These are phyloP conservation scores for Manacus vitellinus DNA, from an alignment of 2,113 vertebrate genomes.

Conservation along the genomic window DNA sequence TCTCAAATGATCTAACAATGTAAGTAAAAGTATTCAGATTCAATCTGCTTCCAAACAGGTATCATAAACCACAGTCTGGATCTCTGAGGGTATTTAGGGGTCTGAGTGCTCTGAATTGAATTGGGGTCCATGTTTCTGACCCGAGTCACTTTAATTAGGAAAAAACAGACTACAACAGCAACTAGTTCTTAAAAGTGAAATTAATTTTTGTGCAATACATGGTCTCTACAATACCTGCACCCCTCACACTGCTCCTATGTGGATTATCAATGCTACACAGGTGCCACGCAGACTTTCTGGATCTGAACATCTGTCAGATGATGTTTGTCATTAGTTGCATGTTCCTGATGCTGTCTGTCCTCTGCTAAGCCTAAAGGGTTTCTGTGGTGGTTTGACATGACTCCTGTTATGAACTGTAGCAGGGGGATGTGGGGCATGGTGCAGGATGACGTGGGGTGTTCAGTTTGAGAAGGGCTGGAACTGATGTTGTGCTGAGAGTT, in stretches of 20 bases:
- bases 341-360: not conserved
- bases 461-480: not conserved
- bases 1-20: not conserved
- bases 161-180: not conserved
- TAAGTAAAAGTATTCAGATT: not conserved
- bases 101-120: not conserved
- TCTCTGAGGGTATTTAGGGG: not conserved
- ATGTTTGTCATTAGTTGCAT: not conserved
- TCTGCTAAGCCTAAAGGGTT: not conserved
- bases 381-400: fast-evolving
- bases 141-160: not conserved
- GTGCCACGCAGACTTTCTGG: fast-evolving
- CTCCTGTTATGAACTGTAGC: fast-evolving
- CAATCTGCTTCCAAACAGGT: fast-evolving
- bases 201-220: fast-evolving
- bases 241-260: not conserved
- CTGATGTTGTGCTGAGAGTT: not conserved
- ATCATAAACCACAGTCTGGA: not conserved
- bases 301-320: not conserved
- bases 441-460: not conserved
- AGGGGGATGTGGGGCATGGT: fast-evolving
- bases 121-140: not conserved
- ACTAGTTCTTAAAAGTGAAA: not conserved
- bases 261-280: not conserved
- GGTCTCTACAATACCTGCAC: not conserved